Conservation (phyloP, 2,113 vertebrate genomes). For the Oxygymnocypris stewartii region DNA sequence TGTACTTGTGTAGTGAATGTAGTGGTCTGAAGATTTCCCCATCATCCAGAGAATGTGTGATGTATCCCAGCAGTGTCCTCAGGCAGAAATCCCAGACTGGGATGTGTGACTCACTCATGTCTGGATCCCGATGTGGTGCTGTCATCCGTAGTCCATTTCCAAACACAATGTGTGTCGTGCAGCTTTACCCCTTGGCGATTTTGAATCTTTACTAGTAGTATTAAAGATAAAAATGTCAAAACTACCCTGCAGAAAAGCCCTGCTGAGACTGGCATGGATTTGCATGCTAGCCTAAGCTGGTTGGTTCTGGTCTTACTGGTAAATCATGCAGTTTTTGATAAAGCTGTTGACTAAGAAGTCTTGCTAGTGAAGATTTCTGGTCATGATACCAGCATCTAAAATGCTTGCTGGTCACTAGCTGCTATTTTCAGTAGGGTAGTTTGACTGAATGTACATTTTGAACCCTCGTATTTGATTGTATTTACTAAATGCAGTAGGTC, state of each 20-base stretch:
- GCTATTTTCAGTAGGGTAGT: background rate
- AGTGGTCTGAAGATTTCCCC: conserved; percentile 43
- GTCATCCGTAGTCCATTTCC: conserved; percentile 22
- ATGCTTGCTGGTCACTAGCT: too few species aligned
- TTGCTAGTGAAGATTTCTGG: background rate
- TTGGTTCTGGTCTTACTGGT: background rate
- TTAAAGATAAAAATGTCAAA: conserved; percentile 12
- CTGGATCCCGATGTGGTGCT: background rate
- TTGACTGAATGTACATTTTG: background rate
- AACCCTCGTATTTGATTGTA: background rate
- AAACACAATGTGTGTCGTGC: background rate
- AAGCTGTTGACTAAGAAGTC: background rate
- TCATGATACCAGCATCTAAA: too few species aligned
- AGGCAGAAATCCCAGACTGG: conserved; percentile 26
- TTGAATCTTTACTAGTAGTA: background rate
- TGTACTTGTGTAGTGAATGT: conserved; percentile 54
- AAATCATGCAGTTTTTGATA: background rate
- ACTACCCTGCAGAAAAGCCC: background rate
- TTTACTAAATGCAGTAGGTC: too few species aligned
- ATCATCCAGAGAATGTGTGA: conserved; percentile 17
- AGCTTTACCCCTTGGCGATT: background rate
- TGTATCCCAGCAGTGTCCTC: background rate
- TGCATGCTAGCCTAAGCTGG: background rate
- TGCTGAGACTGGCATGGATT: too few species aligned
- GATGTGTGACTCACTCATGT: conserved; percentile 35